A percentile compares a stretch with the other conserved stretches of the same genome.
Conservation (phyloP, 2,797 vertebrate genomes). For the Cirrhinus molitorella region DNA sequence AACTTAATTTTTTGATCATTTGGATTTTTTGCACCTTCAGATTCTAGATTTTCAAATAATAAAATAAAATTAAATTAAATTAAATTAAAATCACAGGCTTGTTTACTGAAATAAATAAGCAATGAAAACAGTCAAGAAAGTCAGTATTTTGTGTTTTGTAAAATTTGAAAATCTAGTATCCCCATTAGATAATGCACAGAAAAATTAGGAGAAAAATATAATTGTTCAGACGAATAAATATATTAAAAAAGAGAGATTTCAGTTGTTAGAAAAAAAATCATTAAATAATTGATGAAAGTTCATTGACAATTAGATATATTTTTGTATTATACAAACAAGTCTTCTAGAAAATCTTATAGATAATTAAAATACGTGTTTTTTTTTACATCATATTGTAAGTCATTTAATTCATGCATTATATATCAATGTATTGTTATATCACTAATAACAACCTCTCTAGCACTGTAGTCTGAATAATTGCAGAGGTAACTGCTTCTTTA, state of each 20-base stretch:
- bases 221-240: no score
- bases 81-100: no score
- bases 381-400: neutral
- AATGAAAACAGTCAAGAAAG: neutral
- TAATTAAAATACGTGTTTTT: neutral
- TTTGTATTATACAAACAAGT: neutral
- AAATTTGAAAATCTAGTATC: neutral
- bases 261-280: neutral
- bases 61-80: no score
- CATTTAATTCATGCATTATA: neutral
- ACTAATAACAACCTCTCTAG: neutral
- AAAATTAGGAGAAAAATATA: neutral
- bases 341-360: no score
- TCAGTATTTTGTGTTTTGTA: neutral
- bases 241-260: no score
- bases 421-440: neutral
- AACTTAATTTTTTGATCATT: no score
- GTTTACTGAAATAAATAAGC: neutral
- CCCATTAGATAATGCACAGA: neutral
- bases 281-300: neutral
- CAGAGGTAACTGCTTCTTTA: neutral
- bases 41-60: no score
- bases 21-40: no score
- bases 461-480: neutral
- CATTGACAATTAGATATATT: neutral